Percentiles rank a stretch among this genome's conserved stretches.
These are phyloP conservation scores for Catocala nupta DNA, from an alignment of 2,888 invertebrate genomes.

Conservation along the genomic window DNA sequence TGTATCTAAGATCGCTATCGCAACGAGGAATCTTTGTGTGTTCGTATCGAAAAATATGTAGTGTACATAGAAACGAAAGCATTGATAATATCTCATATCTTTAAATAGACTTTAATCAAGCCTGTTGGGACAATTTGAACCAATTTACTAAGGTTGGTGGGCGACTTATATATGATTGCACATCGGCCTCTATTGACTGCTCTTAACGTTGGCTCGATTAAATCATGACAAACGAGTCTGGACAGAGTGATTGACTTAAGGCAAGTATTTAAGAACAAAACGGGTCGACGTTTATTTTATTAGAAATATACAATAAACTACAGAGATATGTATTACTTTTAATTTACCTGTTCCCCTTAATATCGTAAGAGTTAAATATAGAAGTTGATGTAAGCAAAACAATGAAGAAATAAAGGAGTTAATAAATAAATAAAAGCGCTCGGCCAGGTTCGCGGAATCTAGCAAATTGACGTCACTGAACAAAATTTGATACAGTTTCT, in stretches of 20 bases:
- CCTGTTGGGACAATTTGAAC: slow-evolving; percentile 74
- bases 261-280: neutral
- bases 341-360: neutral
- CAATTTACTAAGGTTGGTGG: slow-evolving; percentile 73
- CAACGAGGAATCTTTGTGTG: slow-evolving; percentile 1
- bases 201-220: slow-evolving; percentile 65
- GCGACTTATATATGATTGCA: slow-evolving; percentile 65
- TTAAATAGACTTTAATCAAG: slow-evolving; percentile 75
- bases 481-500: slow-evolving; percentile 65
- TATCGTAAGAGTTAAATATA: slow-evolving; percentile 4
- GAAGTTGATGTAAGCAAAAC: slow-evolving; percentile 46
- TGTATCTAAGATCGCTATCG: slow-evolving; percentile 3
- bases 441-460: slow-evolving; percentile 63
- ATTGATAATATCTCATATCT: slow-evolving; percentile 52
- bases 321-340: neutral
- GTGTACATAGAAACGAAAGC: slow-evolving; percentile 27
- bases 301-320: too few species aligned
- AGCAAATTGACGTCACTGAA: slow-evolving; percentile 74
- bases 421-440: slow-evolving; percentile 58
- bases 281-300: too few species aligned
- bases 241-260: slow-evolving; percentile 29
- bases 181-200: slow-evolving; percentile 63
- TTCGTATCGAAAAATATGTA: slow-evolving; percentile 15
- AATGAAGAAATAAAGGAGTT: slow-evolving; percentile 51
- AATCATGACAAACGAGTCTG: slow-evolving; percentile 40